A percentile compares a stretch with the other conserved stretches of the same genome.
phyloP scores from a whole-genome alignment of 2,888 invertebrate genomes.

The Sinotaia quadrata region DNA sequence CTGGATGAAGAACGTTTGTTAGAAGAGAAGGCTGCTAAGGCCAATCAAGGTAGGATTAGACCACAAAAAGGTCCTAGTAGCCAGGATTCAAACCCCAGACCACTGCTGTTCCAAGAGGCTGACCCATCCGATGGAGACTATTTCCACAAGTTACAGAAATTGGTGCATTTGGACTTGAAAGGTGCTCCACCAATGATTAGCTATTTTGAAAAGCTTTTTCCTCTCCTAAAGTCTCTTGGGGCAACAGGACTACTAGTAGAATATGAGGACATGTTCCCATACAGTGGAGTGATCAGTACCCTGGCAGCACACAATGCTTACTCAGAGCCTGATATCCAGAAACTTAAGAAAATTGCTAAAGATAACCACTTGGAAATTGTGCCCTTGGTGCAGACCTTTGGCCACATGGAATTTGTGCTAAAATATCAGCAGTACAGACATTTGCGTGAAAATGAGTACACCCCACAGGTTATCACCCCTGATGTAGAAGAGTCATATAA shows the following conservation, averaged over 20 bases:
- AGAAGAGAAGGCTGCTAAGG: conserved; percentile 16
- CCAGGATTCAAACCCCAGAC: background rate
- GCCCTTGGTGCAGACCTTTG: conserved; percentile 87
- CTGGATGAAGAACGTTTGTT: conserved; percentile 21
- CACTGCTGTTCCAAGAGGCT: conserved; percentile 19
- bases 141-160: conserved; percentile 63
- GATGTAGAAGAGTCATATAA: conserved; percentile 72
- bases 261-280: conserved; percentile 91
- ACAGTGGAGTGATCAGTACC: conserved; percentile 76
- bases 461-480: conserved; percentile 64
- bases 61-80: background rate
- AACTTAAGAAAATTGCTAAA: conserved; percentile 78
- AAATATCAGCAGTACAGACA: conserved; percentile 80
- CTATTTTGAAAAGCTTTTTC: conserved; percentile 71
- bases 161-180: conserved; percentile 88
- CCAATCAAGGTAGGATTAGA: background rate
- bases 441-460: conserved; percentile 78
- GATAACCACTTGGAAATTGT: conserved; percentile 79
- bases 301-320: conserved; percentile 75
- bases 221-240: conserved; percentile 71
- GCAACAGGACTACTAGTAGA: conserved; percentile 85
- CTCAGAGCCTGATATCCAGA: conserved; percentile 56
- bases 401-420: conserved; percentile 85
- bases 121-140: conserved; percentile 22
- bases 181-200: conserved; percentile 82